These are phyloP conservation scores for Mamestra configurata DNA, from an alignment of 1,140 invertebrate species.

Conservation along the genomic window DNA sequence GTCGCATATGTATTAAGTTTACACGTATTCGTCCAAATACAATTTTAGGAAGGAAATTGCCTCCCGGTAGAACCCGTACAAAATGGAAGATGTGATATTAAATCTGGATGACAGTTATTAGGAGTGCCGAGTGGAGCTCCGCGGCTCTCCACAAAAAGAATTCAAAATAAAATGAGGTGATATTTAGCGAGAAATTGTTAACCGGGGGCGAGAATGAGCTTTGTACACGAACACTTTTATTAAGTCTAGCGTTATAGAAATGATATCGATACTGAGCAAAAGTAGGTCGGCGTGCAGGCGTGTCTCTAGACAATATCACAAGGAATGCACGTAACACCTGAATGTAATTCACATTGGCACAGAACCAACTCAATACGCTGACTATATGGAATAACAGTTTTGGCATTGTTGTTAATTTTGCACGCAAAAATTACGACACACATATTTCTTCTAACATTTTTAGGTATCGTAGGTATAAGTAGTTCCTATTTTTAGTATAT, in stretches of 20 bases:
- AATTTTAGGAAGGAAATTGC: conserved; percentile 86
- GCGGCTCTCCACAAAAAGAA: conserved; percentile 65
- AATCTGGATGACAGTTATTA: conserved; percentile 84
- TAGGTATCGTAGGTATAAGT: not conserved
- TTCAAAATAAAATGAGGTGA: conserved; percentile 66
- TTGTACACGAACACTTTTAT: conserved; percentile 51
- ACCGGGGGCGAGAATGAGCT: conserved; percentile 58
- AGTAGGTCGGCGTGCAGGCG: conserved; percentile 35
- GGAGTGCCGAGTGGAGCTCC: conserved; percentile 65
- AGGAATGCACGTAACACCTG: conserved; percentile 41
- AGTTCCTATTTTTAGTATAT: not conserved
- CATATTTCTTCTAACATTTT: conserved; percentile 20
- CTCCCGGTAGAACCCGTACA: conserved; percentile 73
- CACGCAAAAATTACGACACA: conserved; percentile 12
- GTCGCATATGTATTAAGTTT: conserved; percentile 82
- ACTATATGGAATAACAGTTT: conserved; percentile 27
- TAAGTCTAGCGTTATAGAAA: conserved; percentile 45
- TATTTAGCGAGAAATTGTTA: conserved; percentile 67
- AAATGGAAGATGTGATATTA: conserved; percentile 84
- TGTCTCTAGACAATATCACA: conserved; percentile 43
- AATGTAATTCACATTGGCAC: conserved; percentile 48
- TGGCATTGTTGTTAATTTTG: conserved; percentile 37
- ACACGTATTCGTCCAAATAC: conserved; percentile 81
- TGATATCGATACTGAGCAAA: conserved; percentile 23
- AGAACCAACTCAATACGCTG: conserved; percentile 33